phyloP scores from a whole-genome alignment of 1,140 invertebrate species.

The Helicorthomorpha holstii region DNA sequence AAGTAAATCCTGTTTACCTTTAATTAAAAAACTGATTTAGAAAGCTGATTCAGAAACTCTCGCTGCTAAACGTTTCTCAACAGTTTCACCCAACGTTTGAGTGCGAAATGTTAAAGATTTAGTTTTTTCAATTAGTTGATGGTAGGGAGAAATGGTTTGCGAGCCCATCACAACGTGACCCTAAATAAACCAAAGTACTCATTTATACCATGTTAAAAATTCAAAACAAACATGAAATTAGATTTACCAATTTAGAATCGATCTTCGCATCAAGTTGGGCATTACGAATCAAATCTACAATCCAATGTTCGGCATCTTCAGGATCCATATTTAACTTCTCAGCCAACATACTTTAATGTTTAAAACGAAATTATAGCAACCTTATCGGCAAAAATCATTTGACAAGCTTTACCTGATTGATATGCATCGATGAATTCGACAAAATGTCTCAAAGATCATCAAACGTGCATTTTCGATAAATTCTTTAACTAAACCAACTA shows the following conservation, averaged over 20 bases:
- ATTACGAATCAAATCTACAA: slow-evolving; percentile 95
- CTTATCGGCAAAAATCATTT: neutral
- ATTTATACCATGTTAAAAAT: no score
- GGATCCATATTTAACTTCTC: slow-evolving; percentile 96
- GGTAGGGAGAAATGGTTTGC: slow-evolving; percentile 91
- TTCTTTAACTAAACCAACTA: slow-evolving; percentile 86
- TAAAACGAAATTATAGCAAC: slow-evolving; percentile 2
- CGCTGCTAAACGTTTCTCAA: slow-evolving; percentile 28
- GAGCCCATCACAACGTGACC: slow-evolving; percentile 99
- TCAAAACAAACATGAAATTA: slow-evolving; percentile 3
- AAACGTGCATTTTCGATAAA: slow-evolving; percentile 97
- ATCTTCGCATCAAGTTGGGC: slow-evolving; percentile 97
- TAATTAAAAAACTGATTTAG: no score
- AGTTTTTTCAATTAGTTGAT: slow-evolving; percentile 96
- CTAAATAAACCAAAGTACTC: slow-evolving; percentile 15
- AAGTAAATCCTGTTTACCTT: no score
- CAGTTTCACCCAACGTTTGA: slow-evolving; percentile 38
- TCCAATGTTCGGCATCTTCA: slow-evolving; percentile 98
- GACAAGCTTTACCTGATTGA: slow-evolving; percentile 84
- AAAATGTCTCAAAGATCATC: slow-evolving; percentile 99
- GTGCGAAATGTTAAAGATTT: slow-evolving; percentile 76
- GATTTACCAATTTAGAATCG: slow-evolving; percentile 81
- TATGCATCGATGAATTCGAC: slow-evolving; percentile 96
- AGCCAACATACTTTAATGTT: slow-evolving; percentile 67
- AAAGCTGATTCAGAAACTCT: neutral